Evolutionary conservation across 1,140 invertebrate genomes (phyloP), one percentile per base, ranked within the genome.

Genomic region (Tribolium castaneum): DNA sequence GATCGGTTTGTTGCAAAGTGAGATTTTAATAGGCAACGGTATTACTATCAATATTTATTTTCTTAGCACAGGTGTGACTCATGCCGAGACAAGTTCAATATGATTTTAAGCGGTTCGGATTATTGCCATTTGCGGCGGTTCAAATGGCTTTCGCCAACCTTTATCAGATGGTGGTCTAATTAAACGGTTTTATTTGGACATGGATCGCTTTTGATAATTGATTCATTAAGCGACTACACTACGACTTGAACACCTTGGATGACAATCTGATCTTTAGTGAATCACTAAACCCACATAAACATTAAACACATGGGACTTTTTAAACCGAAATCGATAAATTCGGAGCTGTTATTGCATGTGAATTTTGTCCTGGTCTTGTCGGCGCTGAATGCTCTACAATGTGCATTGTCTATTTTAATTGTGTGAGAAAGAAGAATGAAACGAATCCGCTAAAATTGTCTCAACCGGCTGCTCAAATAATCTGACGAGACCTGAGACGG

Each of bases 211-310:
- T 54, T 14, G 6, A 59, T 59, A 73, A 54, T 73, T 34, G 16
- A 51, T 54, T 50, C 10, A 75, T 75, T 59, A 75, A 39, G 54
- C 70, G 49, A 19, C 34, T 25, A 1, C 5, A 25, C 22, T 25
- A 25, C n/a, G 52, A 80, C 62, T 73, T 39, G 77, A 75, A 75
- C 70, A 78, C 77, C 77, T 78, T 78, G 77, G 30, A 52, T 77
- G 25, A 77, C 35, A 70, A 72, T 72, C 12, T 25, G 70, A 49
- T 45, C 16, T 30, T 39, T 35, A 66, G 35, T 78, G 77, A 78
- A 54, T 78, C 77, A 78, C 77, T 39, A 73, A 51, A 59, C 77
- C 77, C 77, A 78, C 77, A 78, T 78, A 73, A 78, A 75, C 25
- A 50, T 16, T 54, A 62, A 56, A 62, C 77, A 78, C 77, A 78